A percentile compares a stretch with the other conserved stretches of the same genome.
phyloP scores from a whole-genome alignment of 1,140 invertebrate genomes.

The Pogonognathellus flavescens region DNA sequence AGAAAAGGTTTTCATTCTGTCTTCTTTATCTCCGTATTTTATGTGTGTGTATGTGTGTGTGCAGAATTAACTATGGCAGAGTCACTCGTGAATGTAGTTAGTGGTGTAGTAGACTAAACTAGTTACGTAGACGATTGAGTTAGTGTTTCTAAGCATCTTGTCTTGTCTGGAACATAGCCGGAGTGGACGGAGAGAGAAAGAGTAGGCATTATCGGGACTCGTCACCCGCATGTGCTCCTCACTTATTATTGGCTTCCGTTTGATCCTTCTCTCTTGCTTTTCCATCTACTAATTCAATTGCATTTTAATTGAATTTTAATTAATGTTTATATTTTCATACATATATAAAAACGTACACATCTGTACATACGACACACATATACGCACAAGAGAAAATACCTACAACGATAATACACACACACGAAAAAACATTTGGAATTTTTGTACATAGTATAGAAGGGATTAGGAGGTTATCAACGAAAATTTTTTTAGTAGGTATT shows the following conservation, averaged over 20 bases:
- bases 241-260: background rate
- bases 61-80: background rate
- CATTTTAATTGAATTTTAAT: slow-evolving; percentile 20
- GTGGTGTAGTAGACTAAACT: background rate
- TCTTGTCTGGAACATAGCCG: slow-evolving; percentile 28
- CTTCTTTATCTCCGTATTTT: background rate
- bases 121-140: background rate
- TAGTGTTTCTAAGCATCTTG: slow-evolving; percentile 39
- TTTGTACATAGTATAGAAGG: background rate
- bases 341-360: background rate
- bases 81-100: background rate
- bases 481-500: background rate
- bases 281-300: slow-evolving; percentile 3
- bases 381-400: background rate
- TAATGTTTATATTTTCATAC: background rate
- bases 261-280: background rate
- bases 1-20: slow-evolving; percentile 13
- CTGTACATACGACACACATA: background rate
- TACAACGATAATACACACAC: background rate
- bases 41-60: background rate
- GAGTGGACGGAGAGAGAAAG: slow-evolving; percentile 13
- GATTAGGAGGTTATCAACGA: no score
- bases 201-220: background rate
- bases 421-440: background rate
- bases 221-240: slow-evolving; percentile 26